Percentiles rank a stretch among this genome's conserved stretches.
These are phyloP conservation scores for Agrotis segetum DNA, from an alignment of 2,888 invertebrate genomes.

Conservation along the genomic window DNA sequence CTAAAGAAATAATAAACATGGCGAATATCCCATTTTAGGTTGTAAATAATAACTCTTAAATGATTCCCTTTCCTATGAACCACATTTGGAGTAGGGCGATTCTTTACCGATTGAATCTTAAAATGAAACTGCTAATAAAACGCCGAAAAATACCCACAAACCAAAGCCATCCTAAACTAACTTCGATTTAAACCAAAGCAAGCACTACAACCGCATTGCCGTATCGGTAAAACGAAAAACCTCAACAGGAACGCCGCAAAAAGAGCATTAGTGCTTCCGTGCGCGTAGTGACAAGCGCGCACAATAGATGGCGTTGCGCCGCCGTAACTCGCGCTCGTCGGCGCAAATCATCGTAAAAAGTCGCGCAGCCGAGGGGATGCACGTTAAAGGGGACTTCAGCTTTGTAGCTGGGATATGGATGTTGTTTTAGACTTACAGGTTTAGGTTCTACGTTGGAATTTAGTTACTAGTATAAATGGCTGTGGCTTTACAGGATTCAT, in stretches of 20 bases:
- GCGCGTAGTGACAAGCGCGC: slow-evolving; percentile 61
- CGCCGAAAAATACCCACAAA: not conserved
- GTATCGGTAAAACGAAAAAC: slow-evolving; percentile 54
- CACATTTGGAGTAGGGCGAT: no score
- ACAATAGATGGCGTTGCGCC: slow-evolving; percentile 69
- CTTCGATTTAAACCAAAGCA: slow-evolving; percentile 14
- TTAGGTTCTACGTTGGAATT: slow-evolving; percentile 1
- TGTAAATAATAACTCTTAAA: no score
- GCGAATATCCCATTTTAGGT: no score
- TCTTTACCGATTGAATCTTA: no score
- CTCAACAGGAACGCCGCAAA: slow-evolving; percentile 46
- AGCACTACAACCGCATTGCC: slow-evolving; percentile 47
- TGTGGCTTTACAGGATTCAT: not conserved
- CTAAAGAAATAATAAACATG: no score
- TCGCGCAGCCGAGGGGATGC: slow-evolving; percentile 35
- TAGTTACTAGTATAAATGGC: not conserved
- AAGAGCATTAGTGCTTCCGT: slow-evolving; percentile 66
- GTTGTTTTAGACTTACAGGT: slow-evolving; percentile 24
- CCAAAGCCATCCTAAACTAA: not conserved
- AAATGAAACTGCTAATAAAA: no score
- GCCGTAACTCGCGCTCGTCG: slow-evolving; percentile 61
- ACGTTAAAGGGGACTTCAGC: slow-evolving; percentile 20
- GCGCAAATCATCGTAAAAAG: slow-evolving; percentile 74
- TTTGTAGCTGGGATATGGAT: slow-evolving; percentile 7
- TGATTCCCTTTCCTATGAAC: no score